Evolutionary conservation across 2,797 vertebrate genomes (phyloP).

Genomic region (Nothura maculosa): DNA sequence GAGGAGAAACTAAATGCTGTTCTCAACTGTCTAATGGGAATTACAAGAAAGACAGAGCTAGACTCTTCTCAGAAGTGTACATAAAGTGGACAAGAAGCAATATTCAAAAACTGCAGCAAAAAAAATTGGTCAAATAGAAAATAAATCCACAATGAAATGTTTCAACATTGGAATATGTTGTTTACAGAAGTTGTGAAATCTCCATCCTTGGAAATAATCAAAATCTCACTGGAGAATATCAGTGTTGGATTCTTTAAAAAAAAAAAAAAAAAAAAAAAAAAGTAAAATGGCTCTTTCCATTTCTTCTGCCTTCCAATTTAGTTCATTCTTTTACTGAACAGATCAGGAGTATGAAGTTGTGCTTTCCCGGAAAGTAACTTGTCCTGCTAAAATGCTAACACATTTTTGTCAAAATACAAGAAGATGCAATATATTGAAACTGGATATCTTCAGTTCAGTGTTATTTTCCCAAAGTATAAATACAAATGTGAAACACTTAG

Average conservation of each 20-base stretch:
- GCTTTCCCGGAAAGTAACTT: not conserved
- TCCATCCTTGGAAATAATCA: not conserved
- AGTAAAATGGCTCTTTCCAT: not conserved
- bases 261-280: not conserved
- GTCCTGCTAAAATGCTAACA: not conserved
- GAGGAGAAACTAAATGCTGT: not conserved
- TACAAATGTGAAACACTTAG: not conserved
- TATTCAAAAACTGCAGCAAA: not conserved
- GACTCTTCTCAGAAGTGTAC: not conserved
- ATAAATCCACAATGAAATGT: not conserved
- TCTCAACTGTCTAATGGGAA: not conserved
- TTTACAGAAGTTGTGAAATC: not conserved
- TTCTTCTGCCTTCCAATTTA: not conserved
- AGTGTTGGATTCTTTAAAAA: not conserved
- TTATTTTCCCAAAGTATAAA: not conserved
- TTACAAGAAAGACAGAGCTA: not conserved
- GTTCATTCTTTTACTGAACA: not conserved
- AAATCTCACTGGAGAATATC: not conserved
- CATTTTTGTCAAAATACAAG: not conserved
- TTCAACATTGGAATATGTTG: not conserved
- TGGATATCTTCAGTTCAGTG: not conserved
- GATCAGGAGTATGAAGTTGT: not conserved
- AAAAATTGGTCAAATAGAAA: not conserved
- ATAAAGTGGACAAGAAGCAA: not conserved
- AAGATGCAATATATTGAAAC: not conserved